A percentile compares a stretch with the other conserved stretches of the same genome.
phyloP scores from a whole-genome alignment of 2,888 invertebrate species.

The Aspidiotus destructor region DNA sequence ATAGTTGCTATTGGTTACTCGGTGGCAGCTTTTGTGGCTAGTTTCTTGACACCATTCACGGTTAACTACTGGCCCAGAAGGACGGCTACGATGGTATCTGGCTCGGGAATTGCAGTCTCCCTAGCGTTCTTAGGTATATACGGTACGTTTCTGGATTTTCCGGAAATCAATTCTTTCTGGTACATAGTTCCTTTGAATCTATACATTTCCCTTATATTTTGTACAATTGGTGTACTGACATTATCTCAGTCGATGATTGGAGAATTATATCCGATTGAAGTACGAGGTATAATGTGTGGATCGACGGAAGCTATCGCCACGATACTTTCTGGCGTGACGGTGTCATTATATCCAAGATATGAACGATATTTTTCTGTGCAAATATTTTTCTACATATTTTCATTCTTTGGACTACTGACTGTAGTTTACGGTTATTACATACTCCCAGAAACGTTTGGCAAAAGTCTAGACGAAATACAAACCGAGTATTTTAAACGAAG shows the following conservation, averaged over 20 bases:
- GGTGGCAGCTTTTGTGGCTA: constrained; percentile 13
- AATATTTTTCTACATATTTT: constrained; percentile 6
- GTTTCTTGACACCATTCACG: constrained; percentile 10
- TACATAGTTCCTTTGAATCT: constrained; percentile 19
- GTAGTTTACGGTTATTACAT: constrained; percentile 14
- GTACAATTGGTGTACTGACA: constrained; percentile 18
- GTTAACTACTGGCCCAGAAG: constrained; percentile 7
- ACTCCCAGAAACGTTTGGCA: constrained; percentile 25
- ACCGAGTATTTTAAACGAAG: constrained; percentile 10
- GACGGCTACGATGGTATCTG: constrained; percentile 14
- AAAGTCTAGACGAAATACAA: constrained; percentile 27
- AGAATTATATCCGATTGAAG: constrained; percentile 27
- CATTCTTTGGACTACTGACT: constrained; percentile 14
- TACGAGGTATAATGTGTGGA: constrained; percentile 29
- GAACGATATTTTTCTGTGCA: background rate
- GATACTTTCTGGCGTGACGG: constrained; percentile 5
- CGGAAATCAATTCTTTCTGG: background rate
- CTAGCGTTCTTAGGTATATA: background rate
- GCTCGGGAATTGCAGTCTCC: constrained; percentile 6
- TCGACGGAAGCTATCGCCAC: constrained; percentile 21
- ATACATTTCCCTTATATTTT: constrained; percentile 11
- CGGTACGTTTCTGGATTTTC: constrained; percentile 2
- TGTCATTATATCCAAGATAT: constrained; percentile 9
- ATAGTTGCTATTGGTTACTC: constrained; percentile 24
- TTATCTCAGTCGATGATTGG: constrained; percentile 26